phyloP scores from a whole-genome alignment of 2,888 invertebrate species.

The Lumbricus terrestris region DNA sequence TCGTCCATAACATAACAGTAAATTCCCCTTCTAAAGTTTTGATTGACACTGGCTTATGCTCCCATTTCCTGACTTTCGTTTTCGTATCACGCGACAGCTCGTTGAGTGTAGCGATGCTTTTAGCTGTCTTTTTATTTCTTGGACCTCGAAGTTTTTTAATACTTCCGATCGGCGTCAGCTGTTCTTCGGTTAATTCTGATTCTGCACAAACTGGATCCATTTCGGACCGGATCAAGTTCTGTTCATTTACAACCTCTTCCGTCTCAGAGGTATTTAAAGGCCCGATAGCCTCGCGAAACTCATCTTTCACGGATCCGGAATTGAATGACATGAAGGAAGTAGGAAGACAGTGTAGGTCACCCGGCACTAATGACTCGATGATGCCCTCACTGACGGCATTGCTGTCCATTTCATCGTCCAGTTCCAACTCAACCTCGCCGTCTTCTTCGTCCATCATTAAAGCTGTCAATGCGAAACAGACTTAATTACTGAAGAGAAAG shows the following conservation, averaged over 20 bases:
- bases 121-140: constrained; percentile 5
- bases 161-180: background rate
- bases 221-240: background rate
- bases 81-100: constrained; percentile 12
- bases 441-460: background rate
- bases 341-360: background rate
- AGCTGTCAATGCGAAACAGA: background rate
- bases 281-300: background rate
- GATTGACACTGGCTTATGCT: constrained; percentile 21
- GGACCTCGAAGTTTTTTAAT: background rate
- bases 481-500: background rate
- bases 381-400: background rate
- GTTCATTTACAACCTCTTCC: background rate
- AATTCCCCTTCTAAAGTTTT: constrained; percentile 31
- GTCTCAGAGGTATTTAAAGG: background rate
- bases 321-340: constrained; percentile 3
- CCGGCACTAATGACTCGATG: background rate
- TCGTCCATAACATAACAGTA: constrained; percentile 23
- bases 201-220: background rate
- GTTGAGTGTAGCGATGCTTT: constrained; percentile 11
- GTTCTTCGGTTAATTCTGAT: background rate
- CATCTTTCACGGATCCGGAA: background rate
- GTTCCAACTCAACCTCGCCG: background rate
- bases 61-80: constrained; percentile 25
- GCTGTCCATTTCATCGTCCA: background rate